Conservation (phyloP, 2,888 invertebrate species). For the Nomada ferruginata region DNA sequence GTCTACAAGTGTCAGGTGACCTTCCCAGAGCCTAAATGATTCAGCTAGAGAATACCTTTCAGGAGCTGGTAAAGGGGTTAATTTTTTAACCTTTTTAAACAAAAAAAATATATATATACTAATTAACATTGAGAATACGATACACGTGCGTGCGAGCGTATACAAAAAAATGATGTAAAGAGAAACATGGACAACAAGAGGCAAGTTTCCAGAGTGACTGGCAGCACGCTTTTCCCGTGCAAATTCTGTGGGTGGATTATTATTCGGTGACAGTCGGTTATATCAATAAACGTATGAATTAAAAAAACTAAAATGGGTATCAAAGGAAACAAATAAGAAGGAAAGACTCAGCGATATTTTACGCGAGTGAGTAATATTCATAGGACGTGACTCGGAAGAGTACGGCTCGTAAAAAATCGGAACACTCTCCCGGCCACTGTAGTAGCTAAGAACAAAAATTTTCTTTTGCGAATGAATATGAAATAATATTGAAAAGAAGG, state of each 20-base stretch:
- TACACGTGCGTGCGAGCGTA: conserved; percentile 55
- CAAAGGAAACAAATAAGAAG: background rate
- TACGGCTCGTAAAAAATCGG: conserved; percentile 65
- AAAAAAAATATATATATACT: conserved; percentile 22
- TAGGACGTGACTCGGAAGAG: conserved; percentile 61
- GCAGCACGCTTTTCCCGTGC: conserved; percentile 44
- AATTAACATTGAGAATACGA: conserved; percentile 57
- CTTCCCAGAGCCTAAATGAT: conserved; percentile 84
- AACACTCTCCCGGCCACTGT: conserved; percentile 48
- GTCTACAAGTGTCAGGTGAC: conserved; percentile 84
- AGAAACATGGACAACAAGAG: conserved; percentile 36
- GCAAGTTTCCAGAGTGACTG: conserved; percentile 55
- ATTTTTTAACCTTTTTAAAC: conserved; percentile 70
- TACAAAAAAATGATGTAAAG: conserved; percentile 30
- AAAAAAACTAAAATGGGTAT: conserved; percentile 16
- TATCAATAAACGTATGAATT: conserved; percentile 33
- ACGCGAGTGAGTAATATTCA: conserved; percentile 61
- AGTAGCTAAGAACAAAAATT: conserved; percentile 28
- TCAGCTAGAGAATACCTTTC: conserved; percentile 75
- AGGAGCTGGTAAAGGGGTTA: conserved; percentile 74
- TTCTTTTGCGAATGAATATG: conserved; percentile 30
- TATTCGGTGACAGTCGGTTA: conserved; percentile 41
- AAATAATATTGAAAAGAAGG: conserved; percentile 18
- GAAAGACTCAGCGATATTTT: conserved; percentile 59
- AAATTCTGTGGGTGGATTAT: conserved; percentile 47